Conservation (phyloP, 2,888 invertebrate genomes). For the Phragmatobia fuliginosa region DNA sequence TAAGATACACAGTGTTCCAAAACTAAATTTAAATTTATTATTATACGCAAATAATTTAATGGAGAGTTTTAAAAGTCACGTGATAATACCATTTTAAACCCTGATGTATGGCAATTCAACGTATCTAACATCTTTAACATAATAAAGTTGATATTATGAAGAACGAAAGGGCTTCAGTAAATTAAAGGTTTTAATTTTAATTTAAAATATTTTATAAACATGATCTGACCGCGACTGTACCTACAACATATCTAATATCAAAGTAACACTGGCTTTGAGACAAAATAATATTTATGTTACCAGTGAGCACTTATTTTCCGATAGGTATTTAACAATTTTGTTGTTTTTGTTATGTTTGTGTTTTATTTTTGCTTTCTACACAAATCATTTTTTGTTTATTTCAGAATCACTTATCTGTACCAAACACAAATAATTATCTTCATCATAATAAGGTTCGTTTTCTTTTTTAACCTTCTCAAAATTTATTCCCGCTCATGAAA, state of each 20-base stretch:
- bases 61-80: background rate
- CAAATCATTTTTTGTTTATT: slow-evolving; percentile 89
- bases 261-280: slow-evolving; percentile 53
- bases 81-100: background rate
- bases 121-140: background rate
- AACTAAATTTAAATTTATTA: background rate
- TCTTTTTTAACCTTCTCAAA: slow-evolving; percentile 81
- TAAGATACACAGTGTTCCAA: background rate
- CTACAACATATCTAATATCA: slow-evolving; percentile 41
- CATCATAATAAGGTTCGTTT: slow-evolving; percentile 92
- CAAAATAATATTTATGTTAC: slow-evolving; percentile 45
- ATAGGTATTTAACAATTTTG: slow-evolving; percentile 65
- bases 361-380: slow-evolving; percentile 87
- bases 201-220: background rate
- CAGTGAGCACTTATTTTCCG: slow-evolving; percentile 44
- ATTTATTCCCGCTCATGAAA: slow-evolving; percentile 66
- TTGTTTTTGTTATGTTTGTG: slow-evolving; percentile 80
- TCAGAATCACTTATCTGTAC: slow-evolving; percentile 96
- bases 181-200: too few species aligned
- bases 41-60: too few species aligned
- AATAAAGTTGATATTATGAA: background rate
- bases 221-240: slow-evolving; percentile 25
- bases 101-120: background rate
- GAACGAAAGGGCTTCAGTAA: background rate
- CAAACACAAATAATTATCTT: slow-evolving; percentile 94